Conservation (phyloP, 2,797 vertebrate species). For the Xenops minutus region DNA sequence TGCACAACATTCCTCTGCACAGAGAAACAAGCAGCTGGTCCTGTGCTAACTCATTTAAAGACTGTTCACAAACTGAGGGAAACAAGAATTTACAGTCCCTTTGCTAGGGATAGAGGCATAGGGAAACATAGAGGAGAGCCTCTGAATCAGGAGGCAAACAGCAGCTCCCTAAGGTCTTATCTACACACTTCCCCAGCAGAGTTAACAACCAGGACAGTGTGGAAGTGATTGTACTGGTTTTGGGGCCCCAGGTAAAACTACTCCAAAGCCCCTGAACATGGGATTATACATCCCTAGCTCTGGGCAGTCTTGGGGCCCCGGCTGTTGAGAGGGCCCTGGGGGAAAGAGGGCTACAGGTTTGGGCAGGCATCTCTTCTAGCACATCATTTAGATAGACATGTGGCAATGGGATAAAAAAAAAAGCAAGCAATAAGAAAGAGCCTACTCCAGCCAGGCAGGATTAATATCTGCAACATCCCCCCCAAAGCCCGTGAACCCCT, state of each 20-base stretch:
- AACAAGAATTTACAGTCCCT: slow-evolving; percentile 5
- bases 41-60: slow-evolving; percentile 41
- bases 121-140: neutral
- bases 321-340: neutral
- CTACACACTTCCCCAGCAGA: neutral
- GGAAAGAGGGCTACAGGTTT: neutral
- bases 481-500: neutral
- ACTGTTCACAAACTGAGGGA: neutral
- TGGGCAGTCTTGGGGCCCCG: neutral
- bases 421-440: neutral
- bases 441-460: neutral
- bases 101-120: neutral
- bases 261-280: neutral
- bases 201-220: neutral
- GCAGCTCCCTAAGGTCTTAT: neutral
- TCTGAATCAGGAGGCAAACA: neutral
- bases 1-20: neutral
- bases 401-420: neutral
- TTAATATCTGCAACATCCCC: neutral
- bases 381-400: neutral
- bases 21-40: neutral
- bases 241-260: neutral
- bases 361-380: neutral
- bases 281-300: neutral
- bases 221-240: neutral